phyloP scores from a whole-genome alignment of 2,797 vertebrate genomes.

The Antennarius maculatus region DNA sequence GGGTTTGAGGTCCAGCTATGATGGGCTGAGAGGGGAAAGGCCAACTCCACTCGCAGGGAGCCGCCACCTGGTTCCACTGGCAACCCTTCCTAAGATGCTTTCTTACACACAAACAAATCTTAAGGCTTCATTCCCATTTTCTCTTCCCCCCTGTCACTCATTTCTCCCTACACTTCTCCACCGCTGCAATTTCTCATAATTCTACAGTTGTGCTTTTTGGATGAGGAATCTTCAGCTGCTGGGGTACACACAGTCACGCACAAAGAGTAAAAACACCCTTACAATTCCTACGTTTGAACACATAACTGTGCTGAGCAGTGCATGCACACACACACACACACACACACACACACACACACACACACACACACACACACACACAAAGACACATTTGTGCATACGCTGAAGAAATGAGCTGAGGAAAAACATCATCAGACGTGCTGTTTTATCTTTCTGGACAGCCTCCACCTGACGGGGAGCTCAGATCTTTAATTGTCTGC shows the following conservation, averaged over 20 bases:
- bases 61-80: slow-evolving; percentile 46
- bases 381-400: slow-evolving; percentile 1
- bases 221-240: slow-evolving; percentile 27
- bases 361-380: neutral
- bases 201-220: slow-evolving; percentile 43
- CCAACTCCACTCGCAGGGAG: slow-evolving; percentile 41
- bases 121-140: slow-evolving; percentile 39
- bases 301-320: slow-evolving; percentile 8
- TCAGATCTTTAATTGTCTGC: slow-evolving; percentile 71
- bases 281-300: slow-evolving; percentile 10
- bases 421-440: slow-evolving; percentile 41
- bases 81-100: slow-evolving; percentile 22
- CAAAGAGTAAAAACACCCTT: neutral
- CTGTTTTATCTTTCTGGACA: slow-evolving; percentile 50
- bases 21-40: slow-evolving; percentile 42
- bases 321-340: too few relatives aligned
- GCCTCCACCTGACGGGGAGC: slow-evolving; percentile 47
- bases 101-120: neutral
- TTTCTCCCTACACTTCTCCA: slow-evolving; percentile 8
- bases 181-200: slow-evolving; percentile 28
- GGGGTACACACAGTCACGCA: slow-evolving; percentile 16
- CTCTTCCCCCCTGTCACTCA: slow-evolving; percentile 26
- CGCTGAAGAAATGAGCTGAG: slow-evolving; percentile 20
- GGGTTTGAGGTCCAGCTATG: slow-evolving; percentile 22
- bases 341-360: slow-evolving; percentile 1